phyloP scores from a whole-genome alignment of 2,113 vertebrate genomes.

The Grantiella picta region DNA sequence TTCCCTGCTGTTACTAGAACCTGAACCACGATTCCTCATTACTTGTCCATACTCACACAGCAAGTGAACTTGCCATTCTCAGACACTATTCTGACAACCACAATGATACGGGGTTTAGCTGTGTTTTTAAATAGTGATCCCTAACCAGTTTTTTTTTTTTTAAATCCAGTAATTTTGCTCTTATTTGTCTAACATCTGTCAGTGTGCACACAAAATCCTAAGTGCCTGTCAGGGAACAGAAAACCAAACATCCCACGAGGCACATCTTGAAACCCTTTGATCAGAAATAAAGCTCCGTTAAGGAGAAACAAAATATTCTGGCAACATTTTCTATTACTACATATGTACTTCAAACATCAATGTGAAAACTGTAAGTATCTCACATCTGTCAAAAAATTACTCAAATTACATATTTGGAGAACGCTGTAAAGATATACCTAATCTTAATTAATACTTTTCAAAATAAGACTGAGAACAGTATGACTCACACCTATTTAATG shows the following conservation, averaged over 20 bases:
- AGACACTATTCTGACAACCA: not conserved
- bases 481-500: not conserved
- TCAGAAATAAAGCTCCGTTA: not conserved
- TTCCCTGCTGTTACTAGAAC: not conserved
- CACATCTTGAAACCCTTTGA: not conserved
- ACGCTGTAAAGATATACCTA: not conserved
- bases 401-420: not conserved
- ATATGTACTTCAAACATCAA: not conserved
- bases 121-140: not conserved
- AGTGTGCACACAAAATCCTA: not conserved
- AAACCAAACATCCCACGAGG: not conserved
- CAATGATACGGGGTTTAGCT: rapidly evolving
- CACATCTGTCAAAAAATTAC: not conserved
- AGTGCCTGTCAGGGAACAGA: not conserved
- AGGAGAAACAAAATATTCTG: not conserved
- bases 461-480: not conserved
- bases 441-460: not conserved
- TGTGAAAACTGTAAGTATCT: not conserved
- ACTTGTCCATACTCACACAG: not conserved
- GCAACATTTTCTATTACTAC: not conserved
- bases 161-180: not conserved
- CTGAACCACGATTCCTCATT: rapidly evolving
- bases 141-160: not conserved
- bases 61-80: not conserved
- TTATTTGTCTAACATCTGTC: not conserved